Evolutionary conservation across 2,113 vertebrate genomes (phyloP).

Genomic region (Chrysochloris asiatica): DNA sequence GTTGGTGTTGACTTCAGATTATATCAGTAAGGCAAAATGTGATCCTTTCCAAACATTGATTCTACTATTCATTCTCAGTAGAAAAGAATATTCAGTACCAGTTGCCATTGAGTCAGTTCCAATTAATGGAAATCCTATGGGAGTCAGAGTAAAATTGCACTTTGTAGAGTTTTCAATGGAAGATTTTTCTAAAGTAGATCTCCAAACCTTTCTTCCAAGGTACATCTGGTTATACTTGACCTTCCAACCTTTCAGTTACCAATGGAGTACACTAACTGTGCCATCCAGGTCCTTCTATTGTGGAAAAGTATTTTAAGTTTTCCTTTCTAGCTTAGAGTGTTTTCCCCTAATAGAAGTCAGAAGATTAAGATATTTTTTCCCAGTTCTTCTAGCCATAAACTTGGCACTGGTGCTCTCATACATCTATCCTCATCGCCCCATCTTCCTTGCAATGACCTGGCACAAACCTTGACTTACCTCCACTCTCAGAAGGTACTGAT

Average conservation of each 20-base stretch:
- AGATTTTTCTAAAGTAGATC: not conserved
- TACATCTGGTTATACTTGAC: not conserved
- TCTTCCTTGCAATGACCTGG: constrained; percentile 39
- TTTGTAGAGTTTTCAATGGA: not conserved
- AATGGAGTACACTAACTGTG: not conserved
- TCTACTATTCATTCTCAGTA: constrained; percentile 4
- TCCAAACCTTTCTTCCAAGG: not conserved
- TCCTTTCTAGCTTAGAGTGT: not conserved
- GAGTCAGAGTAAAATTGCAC: not conserved
- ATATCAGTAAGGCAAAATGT: not conserved
- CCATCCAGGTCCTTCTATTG: not conserved
- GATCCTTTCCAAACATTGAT: not conserved
- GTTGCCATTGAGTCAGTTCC: not conserved
- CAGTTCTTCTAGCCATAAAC: not conserved
- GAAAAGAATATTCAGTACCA: not conserved
- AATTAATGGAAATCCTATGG: not conserved
- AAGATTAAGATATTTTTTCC: constrained; percentile 9
- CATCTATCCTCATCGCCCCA: too few relatives aligned
- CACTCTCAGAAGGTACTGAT: constrained; percentile 46
- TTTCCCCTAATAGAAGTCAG: not conserved
- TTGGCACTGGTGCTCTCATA: not conserved
- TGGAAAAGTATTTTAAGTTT: not conserved
- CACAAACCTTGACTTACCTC: constrained; percentile 39
- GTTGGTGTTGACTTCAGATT: constrained; percentile 46
- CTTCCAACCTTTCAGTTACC: not conserved